Evolutionary conservation across 2,113 vertebrate species (phyloP), one percentile per base, ranked within the genome.

Genomic region (Callospermophilus lateralis): DNA sequence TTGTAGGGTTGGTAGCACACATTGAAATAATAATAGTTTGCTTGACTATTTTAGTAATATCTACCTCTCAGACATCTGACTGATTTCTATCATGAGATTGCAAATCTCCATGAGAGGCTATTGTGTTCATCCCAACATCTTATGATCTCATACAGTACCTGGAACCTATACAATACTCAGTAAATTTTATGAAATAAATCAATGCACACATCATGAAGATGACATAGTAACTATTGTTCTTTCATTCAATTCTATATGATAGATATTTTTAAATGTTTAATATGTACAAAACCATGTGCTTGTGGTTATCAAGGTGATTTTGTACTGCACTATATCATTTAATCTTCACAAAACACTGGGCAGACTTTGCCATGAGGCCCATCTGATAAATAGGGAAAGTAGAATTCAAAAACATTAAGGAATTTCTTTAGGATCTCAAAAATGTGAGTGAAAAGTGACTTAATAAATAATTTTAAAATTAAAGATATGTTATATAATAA

Each of bases 41-140:
- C 34, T 67, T 73, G 45, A 34, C 88, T 92, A 51, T 70, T 89
- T 94, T 45, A 58, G 28, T 91, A 85, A 91, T 37, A 48, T 70
- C 26, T 73, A 39, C 63, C 26, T 76, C 30, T 96, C 55, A 45
- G 24, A 63, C 61, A 63, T 28, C 8, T 26, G 61, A 63, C 9
- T 26, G 24, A 63, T 63, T 24, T 63, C 61, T 24, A 63, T 63
- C 7, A 73, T 55, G 19, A 93, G 58, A 85, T 65, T 63, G 28
- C 77, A 77, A 79, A 90, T 72, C 58, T 74, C 51, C 34, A 58
- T 3, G 20, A 78, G 20, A 96, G 53, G 19, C n/a, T 28, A 16
- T 32, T 9, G 51, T 77, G n/a, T 45, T 81, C 55, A 58, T 80
- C 22, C 4, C 1, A 53, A 20, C 5, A 84, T 42, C 13, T 24